These are phyloP conservation scores for Sinocyclocheilus anophthalmus DNA, from an alignment of 2,113 vertebrate species.

Conservation along the genomic window DNA sequence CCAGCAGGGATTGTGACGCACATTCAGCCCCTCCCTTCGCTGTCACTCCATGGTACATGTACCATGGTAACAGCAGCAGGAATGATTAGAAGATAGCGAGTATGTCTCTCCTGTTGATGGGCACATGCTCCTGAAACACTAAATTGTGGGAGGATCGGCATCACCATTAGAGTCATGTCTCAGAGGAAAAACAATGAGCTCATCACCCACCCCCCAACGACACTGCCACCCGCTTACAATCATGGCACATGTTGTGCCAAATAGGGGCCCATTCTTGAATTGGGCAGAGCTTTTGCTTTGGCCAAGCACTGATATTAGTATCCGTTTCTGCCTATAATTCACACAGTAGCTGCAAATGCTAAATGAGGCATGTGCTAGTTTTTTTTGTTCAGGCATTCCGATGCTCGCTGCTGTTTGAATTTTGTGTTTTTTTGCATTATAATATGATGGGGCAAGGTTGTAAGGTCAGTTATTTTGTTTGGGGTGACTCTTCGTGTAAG, in stretches of 20 bases:
- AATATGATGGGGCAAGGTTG: background rate
- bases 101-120: constrained; percentile 49
- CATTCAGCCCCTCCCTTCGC: constrained; percentile 52
- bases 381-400: no score
- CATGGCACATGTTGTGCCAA: no score
- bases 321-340: no score
- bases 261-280: no score
- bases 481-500: background rate
- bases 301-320: no score
- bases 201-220: no score
- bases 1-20: constrained; percentile 50
- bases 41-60: constrained; percentile 61
- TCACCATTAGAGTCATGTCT: no score
- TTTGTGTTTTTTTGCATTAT: background rate
- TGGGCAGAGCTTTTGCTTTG: no score
- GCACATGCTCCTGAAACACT: no score
- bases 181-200: no score
- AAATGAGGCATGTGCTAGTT: background rate
- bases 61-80: constrained; percentile 62
- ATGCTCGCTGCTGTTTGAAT: background rate
- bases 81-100: constrained; percentile 61
- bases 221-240: no score
- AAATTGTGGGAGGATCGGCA: no score
- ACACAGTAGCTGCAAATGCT: background rate
- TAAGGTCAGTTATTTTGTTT: background rate